These are phyloP conservation scores for Latrodectus elegans DNA, from an alignment of 2,888 invertebrate species.

Conservation along the genomic window DNA sequence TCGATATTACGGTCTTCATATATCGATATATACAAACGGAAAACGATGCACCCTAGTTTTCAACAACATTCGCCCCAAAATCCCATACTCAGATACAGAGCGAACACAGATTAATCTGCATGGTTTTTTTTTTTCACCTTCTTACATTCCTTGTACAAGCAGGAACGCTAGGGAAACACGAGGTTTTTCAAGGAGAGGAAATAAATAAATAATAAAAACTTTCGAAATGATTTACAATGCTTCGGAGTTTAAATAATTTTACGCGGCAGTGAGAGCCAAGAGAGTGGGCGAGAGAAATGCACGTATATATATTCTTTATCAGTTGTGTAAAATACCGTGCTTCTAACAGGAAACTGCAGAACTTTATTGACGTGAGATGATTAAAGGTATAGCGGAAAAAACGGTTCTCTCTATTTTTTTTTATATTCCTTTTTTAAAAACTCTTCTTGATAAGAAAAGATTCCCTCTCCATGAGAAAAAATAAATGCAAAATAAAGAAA, in stretches of 20 bases:
- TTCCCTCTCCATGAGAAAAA: conserved; percentile 15
- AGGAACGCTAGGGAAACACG: conserved; percentile 1
- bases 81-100: conserved; percentile 57
- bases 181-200: neutral
- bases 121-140: neutral
- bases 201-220: conserved; percentile 13
- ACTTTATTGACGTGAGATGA: conserved; percentile 65
- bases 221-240: conserved; percentile 65
- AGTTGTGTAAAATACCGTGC: conserved; percentile 42
- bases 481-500: conserved; percentile 23
- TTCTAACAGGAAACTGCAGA: conserved; percentile 57
- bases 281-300: conserved; percentile 24
- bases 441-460: conserved; percentile 56
- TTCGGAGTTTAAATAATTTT: conserved; percentile 66
- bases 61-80: conserved; percentile 32
- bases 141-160: neutral
- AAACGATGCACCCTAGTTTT: conserved; percentile 13
- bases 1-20: conserved; percentile 10
- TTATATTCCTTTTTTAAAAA: conserved; percentile 17
- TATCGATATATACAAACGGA: conserved; percentile 32
- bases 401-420: conserved; percentile 1
- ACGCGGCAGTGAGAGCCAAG: conserved; percentile 38
- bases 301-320: conserved; percentile 54
- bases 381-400: conserved; percentile 61
- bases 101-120: conserved; percentile 49